phyloP scores from a whole-genome alignment of 2,113 vertebrate species.

The Nesogale talazaci region DNA sequence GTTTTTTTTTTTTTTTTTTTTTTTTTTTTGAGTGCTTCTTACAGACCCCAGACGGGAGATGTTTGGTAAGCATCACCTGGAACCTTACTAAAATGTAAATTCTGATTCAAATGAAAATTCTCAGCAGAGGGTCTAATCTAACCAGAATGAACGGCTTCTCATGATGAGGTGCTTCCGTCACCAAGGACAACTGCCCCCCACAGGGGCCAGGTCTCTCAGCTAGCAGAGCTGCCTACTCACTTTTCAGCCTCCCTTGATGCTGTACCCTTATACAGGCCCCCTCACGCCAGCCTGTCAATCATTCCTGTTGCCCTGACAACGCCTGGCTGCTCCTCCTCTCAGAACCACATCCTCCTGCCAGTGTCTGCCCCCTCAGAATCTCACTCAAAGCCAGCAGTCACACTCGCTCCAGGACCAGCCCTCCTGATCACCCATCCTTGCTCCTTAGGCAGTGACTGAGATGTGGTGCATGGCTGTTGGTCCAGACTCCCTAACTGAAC shows the following conservation, averaged over 20 bases:
- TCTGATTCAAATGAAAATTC: no score
- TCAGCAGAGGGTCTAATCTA: no score
- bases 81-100: no score
- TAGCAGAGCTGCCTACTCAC: neutral
- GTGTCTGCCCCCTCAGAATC: neutral
- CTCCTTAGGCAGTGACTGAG: neutral
- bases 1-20: no score
- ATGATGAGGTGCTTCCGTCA: neutral
- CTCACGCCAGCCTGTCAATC: rapidly evolving
- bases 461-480: neutral
- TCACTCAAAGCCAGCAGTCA: neutral
- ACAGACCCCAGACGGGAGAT: no score
- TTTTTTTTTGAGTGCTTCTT: neutral
- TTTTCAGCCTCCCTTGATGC: neutral
- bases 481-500: neutral
- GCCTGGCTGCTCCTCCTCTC: neutral
- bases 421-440: neutral
- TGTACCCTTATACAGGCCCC: neutral
- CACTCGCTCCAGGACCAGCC: no score
- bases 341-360: neutral
- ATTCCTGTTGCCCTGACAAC: neutral
- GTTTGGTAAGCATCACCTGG: no score
- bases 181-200: neutral
- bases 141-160: no score
- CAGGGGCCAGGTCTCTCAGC: no score